Conservation (phyloP, 2,113 vertebrate species). For the Blennius ocellaris region DNA sequence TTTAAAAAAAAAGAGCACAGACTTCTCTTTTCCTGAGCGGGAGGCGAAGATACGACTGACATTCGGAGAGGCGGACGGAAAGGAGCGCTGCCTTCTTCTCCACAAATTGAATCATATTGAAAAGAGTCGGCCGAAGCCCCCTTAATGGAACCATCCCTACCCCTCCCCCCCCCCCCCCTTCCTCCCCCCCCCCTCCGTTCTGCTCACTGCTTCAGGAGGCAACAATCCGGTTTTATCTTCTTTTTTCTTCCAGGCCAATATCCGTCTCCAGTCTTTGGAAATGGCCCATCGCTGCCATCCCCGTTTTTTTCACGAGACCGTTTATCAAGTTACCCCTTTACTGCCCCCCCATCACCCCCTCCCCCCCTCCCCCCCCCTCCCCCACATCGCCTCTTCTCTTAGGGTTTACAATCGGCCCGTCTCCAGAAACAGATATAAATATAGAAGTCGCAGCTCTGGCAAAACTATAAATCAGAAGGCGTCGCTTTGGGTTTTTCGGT, state of each 20-base stretch:
- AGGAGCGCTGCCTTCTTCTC: constrained; percentile 17
- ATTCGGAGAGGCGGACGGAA: constrained; percentile 30
- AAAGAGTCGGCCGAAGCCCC: constrained; percentile 30
- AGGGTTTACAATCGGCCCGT: constrained; percentile 41
- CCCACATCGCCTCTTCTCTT: neutral
- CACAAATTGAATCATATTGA: constrained; percentile 17
- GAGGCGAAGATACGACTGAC: constrained; percentile 32
- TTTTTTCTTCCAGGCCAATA: constrained; percentile 60
- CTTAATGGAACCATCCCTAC: constrained; percentile 51
- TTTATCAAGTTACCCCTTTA: constrained; percentile 56
- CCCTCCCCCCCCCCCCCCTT: too few relatives aligned
- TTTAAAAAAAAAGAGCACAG: too few relatives aligned
- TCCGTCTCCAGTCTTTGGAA: constrained; percentile 23
- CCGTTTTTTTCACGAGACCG: constrained; percentile 24
- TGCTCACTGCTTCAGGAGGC: constrained; percentile 46
- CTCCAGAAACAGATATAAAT: constrained; percentile 46
- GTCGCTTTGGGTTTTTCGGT: constrained; percentile 19
- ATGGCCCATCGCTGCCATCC: constrained; percentile 53
- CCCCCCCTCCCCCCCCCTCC: too few relatives aligned
- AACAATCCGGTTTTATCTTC: constrained; percentile 64
- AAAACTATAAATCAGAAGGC: constrained; percentile 45
- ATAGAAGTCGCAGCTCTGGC: constrained; percentile 37
- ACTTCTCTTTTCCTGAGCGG: constrained; percentile 28
- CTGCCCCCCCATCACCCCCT: too few relatives aligned
- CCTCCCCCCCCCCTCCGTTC: too few relatives aligned